Evolutionary conservation across 2,113 vertebrate genomes (phyloP).

Genomic region (Archocentrus centrarchus): DNA sequence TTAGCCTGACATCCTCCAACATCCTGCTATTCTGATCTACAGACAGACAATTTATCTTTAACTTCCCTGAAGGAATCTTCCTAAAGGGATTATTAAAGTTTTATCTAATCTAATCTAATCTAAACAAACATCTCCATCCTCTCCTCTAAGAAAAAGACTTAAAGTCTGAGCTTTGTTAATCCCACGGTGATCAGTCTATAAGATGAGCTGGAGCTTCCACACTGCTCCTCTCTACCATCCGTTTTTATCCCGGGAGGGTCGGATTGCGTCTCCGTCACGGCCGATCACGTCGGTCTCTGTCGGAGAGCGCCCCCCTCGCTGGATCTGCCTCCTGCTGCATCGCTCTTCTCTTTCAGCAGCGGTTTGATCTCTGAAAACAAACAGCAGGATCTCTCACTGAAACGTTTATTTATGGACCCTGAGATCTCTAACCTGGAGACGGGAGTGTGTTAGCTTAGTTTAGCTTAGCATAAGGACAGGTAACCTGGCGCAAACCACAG

Average conservation of each 20-base stretch:
- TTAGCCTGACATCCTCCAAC: background rate
- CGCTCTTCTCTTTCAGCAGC: background rate
- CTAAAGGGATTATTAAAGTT: too few relatives aligned
- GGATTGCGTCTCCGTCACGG: too few relatives aligned
- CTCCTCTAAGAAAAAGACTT: background rate
- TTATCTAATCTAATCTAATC: too few relatives aligned
- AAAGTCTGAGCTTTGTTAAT: background rate
- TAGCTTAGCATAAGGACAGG: background rate
- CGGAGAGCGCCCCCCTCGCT: background rate
- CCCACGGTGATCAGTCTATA: background rate
- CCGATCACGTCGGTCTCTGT: background rate
- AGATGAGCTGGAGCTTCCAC: too few relatives aligned
- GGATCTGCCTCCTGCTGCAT: background rate
- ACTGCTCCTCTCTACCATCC: too few relatives aligned
- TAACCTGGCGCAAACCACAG: too few relatives aligned
- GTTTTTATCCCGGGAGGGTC: too few relatives aligned
- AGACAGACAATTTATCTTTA: background rate
- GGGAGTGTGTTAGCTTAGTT: too few relatives aligned
- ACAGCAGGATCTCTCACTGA: background rate
- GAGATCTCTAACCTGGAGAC: too few relatives aligned
- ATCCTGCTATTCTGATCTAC: rapidly evolving
- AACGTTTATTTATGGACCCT: background rate
- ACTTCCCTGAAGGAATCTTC: too few relatives aligned
- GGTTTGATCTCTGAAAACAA: background rate
- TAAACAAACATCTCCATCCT: background rate